Base-by-base conservation (phyloP, 2,888 invertebrate genomes). In the Ferdinandea cuprea region DNA sequence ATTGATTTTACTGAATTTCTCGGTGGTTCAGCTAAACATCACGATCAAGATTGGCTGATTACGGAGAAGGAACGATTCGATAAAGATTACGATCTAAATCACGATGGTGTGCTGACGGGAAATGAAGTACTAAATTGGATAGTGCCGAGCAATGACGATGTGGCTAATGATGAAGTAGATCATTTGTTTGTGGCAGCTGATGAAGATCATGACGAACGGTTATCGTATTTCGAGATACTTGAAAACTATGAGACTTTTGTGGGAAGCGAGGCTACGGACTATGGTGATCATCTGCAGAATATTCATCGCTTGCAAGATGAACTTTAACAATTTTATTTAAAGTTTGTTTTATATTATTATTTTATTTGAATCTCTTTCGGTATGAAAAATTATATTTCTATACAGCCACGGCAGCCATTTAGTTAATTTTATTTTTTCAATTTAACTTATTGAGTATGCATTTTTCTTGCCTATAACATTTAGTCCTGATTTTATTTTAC, bases 201-300 rank as follows among this genome's bases (percentile, higher is more conserved):
- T 90, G 96, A 96, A 86, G 94, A 98, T 91, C 94, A 95, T 88
- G 96, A 98, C 90, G 94, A 95, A 86, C 90, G 94, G 77, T 92
- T 98, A 37, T 94, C 95, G 1, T 96, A 94, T 90, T 92, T 93
- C 1, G 98, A 98, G 92, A 93, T 98, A 50, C 90, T 97, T 0
- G 93, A 93, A 0, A 96, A 97, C 89, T 95, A 98, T 90, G 95
- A 96, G 85, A 93, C 94, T 61, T 98, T 98, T 92, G 98, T 98
- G 3, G 98, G 98, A 63, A 97, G 97, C 88, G 97, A 98, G 92
- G 97, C 95, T 5, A 96, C 97, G 0, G 96, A 96, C 91, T 96
- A 96, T 91, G 97, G 96, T 11, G 95, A 96, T 88, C 96, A 97
- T 89, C 92, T 97, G 77, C 94, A 96, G 86, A 95, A 96, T 85